Conservation (phyloP, 2,888 invertebrate species). For the Ochlodes sylvanus region DNA sequence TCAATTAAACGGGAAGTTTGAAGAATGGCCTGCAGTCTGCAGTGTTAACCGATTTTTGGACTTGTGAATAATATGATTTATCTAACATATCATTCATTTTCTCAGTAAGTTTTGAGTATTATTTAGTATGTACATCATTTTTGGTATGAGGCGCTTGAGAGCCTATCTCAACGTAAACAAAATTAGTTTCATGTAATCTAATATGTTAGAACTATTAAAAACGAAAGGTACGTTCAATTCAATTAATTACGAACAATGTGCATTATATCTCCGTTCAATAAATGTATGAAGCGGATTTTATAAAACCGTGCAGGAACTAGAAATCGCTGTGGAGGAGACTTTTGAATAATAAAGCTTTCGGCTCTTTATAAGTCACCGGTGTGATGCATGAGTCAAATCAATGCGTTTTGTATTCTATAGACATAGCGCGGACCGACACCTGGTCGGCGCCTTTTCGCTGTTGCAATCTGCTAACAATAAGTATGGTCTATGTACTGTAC, state of each 20-base stretch:
- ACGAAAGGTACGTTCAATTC: not conserved
- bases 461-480: conserved; percentile 24
- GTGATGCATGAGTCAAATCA: conserved; percentile 39
- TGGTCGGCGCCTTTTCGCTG: conserved; percentile 51
- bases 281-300: conserved; percentile 35
- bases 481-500: conserved; percentile 12
- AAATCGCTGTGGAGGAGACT: conserved; percentile 26
- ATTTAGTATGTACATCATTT: too few relatives aligned
- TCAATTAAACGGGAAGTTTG: too few relatives aligned
- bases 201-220: not conserved
- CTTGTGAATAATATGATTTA: too few relatives aligned
- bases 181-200: too few relatives aligned
- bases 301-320: conserved; percentile 33
- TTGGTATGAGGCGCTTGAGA: too few relatives aligned
- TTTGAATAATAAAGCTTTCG: conserved; percentile 37
- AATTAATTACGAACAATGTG: not conserved
- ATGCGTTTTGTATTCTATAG: conserved; percentile 56
- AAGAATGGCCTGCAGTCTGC: too few relatives aligned
- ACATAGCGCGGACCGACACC: conserved; percentile 52
- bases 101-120: too few relatives aligned
- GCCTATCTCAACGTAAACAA: too few relatives aligned
- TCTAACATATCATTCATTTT: too few relatives aligned
- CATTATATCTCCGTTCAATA: not conserved
- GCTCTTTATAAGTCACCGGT: conserved; percentile 34
- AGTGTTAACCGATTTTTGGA: too few relatives aligned